phyloP scores from a whole-genome alignment of 2,888 invertebrate genomes.

The Eupsilia transversa region DNA sequence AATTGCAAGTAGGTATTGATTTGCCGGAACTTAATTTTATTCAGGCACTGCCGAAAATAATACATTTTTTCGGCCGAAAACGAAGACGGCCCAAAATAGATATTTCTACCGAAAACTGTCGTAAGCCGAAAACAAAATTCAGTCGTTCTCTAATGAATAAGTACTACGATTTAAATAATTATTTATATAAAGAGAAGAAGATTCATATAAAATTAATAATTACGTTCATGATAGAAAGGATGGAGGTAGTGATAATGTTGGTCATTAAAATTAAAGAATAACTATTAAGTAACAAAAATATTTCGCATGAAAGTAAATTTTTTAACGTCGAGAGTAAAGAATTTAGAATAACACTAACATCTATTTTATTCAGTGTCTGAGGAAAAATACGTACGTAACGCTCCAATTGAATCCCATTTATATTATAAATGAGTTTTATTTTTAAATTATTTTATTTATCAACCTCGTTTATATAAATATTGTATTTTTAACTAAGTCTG shows the following conservation, averaged over 20 bases:
- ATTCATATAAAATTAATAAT: too few species aligned
- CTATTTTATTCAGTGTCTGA: constrained; percentile 31
- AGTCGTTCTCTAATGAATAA: background rate
- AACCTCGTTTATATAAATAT: constrained; percentile 20
- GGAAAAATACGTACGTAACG: constrained; percentile 31
- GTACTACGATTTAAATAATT: background rate
- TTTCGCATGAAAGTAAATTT: constrained; percentile 13
- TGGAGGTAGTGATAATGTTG: background rate
- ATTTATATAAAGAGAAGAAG: too few species aligned
- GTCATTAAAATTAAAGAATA: constrained; percentile 1
- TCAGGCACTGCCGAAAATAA: too few species aligned
- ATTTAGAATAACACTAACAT: constrained; percentile 25
- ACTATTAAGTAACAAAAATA: background rate
- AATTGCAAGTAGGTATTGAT: too few species aligned
- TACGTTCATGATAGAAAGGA: background rate
- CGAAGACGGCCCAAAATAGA: too few species aligned
- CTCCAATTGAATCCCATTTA: constrained; percentile 44
- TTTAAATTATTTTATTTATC: constrained; percentile 30
- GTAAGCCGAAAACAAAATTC: background rate
- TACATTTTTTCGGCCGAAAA: background rate
- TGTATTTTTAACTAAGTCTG: constrained; percentile 9
- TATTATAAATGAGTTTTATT: constrained; percentile 31
- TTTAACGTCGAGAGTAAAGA: background rate
- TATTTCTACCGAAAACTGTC: background rate
- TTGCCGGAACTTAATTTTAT: too few species aligned